These are phyloP conservation scores for Pseudopodoces humilis DNA, from an alignment of 2,113 vertebrate genomes.

Conservation along the genomic window DNA sequence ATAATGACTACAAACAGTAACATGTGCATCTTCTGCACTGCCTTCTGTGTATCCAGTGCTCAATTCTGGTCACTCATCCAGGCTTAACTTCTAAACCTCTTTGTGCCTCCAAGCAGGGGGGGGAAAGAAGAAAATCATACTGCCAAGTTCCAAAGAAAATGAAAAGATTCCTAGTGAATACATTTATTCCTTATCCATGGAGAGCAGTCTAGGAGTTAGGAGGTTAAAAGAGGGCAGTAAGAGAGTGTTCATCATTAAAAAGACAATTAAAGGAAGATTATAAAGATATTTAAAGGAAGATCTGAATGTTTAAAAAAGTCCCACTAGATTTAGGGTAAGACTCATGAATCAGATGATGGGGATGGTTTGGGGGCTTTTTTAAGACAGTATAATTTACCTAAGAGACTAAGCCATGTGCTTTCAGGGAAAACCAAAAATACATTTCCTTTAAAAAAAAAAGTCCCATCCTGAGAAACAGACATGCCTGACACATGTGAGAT, in stretches of 20 bases:
- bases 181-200: not conserved
- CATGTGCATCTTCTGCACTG: not conserved
- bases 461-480: constrained; percentile 49
- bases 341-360: not conserved
- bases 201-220: not conserved
- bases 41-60: not conserved
- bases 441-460: constrained; percentile 52
- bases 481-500: constrained; percentile 37
- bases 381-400: not conserved
- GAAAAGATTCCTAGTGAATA: not conserved
- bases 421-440: constrained; percentile 54
- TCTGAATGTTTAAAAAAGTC: not conserved
- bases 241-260: not conserved
- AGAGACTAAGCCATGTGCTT: not conserved
- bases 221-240: not conserved
- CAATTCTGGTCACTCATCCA: not conserved
- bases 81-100: not conserved
- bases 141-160: not conserved
- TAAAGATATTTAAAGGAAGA: not conserved
- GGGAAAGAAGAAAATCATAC: not conserved
- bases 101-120: not conserved
- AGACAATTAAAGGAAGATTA: not conserved
- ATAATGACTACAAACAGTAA: not conserved
- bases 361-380: not conserved
- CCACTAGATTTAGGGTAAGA: not conserved